Evolutionary conservation across 2,797 vertebrate species (phyloP).

Genomic region (Coregonus ussuriensis): DNA sequence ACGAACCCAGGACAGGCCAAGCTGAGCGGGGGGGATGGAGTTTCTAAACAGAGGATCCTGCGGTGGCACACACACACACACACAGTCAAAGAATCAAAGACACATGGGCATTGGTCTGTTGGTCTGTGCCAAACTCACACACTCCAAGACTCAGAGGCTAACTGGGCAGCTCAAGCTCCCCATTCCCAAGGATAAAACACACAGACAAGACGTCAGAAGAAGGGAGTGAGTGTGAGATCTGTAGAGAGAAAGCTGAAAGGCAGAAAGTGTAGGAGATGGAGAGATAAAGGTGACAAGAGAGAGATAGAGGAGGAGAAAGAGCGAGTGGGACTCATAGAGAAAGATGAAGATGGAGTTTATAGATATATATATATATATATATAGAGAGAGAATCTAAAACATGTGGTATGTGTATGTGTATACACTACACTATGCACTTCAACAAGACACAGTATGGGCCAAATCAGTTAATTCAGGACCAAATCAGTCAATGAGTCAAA

Average conservation of each 20-base stretch:
- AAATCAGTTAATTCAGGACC: neutral
- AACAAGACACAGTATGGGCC: neutral
- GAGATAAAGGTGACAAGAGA: neutral
- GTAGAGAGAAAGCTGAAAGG: neutral
- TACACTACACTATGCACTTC: constrained; percentile 18
- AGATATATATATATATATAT: too few species aligned
- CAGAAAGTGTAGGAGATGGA: neutral
- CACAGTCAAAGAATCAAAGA: constrained; percentile 51
- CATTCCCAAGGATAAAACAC: constrained; percentile 9
- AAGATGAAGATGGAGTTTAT: too few species aligned
- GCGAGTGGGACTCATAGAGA: neutral
- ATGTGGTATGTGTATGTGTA: constrained; percentile 12
- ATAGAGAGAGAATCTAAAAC: too few species aligned
- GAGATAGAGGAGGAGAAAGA: neutral
- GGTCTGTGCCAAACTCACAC: constrained; percentile 5
- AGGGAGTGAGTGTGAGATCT: constrained; percentile 2
- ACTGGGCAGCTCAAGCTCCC: too few species aligned
- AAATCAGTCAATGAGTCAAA: constrained; percentile 30
- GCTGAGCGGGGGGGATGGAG: constrained; percentile 4
- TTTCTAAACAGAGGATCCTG: constrained; percentile 13
- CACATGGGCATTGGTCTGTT: constrained; percentile 34
- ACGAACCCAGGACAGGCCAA: constrained; percentile 21
- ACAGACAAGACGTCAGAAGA: neutral
- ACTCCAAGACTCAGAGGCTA: constrained; percentile 10
- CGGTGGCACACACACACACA: constrained; percentile 4